phyloP scores from a whole-genome alignment of 2,888 invertebrate genomes.

The Pecten maximus region DNA sequence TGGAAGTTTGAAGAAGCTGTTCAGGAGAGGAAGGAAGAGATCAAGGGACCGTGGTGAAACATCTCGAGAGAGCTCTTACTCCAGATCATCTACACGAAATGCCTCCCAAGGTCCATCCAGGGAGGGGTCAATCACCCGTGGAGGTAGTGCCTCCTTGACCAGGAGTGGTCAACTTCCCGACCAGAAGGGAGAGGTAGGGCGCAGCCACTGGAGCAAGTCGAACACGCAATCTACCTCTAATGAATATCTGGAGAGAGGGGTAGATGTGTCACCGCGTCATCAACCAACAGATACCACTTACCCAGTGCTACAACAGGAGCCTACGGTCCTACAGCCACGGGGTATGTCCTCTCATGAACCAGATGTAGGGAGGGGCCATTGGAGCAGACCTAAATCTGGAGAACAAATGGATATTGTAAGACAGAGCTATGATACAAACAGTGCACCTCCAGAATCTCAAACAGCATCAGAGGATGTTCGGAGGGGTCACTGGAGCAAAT shows the following conservation, averaged over 20 bases:
- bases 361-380: background rate
- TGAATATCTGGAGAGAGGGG: background rate
- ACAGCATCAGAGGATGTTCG: background rate
- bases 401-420: background rate
- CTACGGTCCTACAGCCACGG: background rate
- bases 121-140: constrained; percentile 66
- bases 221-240: background rate
- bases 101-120: constrained; percentile 71
- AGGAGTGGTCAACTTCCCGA: constrained; percentile 14
- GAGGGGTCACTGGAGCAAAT: background rate
- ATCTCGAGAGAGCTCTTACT: constrained; percentile 77
- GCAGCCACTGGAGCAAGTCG: background rate
- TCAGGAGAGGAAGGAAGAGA: constrained; percentile 73
- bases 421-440: background rate
- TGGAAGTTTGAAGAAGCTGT: constrained; percentile 77
- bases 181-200: background rate
- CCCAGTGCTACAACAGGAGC: background rate
- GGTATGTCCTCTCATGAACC: background rate
- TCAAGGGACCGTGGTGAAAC: constrained; percentile 70
- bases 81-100: constrained; percentile 71
- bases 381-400: constrained; percentile 8
- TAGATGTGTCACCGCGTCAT: constrained; percentile 18
- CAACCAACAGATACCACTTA: background rate
- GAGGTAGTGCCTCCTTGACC: background rate
- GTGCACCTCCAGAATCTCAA: background rate